Percentiles rank a stretch among this genome's conserved stretches.
phyloP scores from a whole-genome alignment of 2,113 vertebrate species.

The Dinomys branickii region DNA sequence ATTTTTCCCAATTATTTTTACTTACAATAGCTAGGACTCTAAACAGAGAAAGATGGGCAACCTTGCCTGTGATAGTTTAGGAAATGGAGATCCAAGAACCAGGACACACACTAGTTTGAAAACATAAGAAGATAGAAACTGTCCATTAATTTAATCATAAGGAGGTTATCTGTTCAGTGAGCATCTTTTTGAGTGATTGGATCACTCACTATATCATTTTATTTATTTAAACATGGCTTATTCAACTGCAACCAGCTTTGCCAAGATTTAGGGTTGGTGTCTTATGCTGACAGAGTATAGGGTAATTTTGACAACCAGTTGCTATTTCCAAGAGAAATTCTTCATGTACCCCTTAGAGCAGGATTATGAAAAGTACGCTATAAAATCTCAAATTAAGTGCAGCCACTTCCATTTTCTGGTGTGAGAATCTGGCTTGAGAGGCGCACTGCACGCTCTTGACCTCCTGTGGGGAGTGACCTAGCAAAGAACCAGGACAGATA shows the following conservation, averaged over 20 bases:
- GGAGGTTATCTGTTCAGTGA: neutral
- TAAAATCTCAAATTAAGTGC: neutral
- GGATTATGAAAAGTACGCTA: neutral
- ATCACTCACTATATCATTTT: neutral
- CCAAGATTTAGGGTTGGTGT: neutral
- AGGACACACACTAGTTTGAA: neutral
- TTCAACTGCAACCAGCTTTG: neutral
- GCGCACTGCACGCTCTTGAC: neutral
- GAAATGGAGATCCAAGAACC: neutral
- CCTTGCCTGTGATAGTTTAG: neutral
- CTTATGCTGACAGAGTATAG: neutral
- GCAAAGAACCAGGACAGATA: neutral
- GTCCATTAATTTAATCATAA: slow-evolving; percentile 16
- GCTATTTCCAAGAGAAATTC: slow-evolving; percentile 14
- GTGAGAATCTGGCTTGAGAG: neutral
- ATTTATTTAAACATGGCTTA: neutral
- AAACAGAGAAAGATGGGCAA: neutral
- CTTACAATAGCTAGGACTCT: neutral
- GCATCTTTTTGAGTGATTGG: neutral
- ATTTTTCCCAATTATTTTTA: neutral
- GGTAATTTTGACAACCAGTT: slow-evolving; percentile 27
- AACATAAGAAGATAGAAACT: neutral
- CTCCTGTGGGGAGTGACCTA: neutral
- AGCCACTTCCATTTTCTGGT: neutral
- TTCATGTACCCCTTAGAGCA: neutral